A percentile compares a stretch with the other conserved stretches of the same genome.
Evolutionary conservation across 92 coral and sea anemone species (phyloP).

Genomic region (Plumapathes pennacea): DNA sequence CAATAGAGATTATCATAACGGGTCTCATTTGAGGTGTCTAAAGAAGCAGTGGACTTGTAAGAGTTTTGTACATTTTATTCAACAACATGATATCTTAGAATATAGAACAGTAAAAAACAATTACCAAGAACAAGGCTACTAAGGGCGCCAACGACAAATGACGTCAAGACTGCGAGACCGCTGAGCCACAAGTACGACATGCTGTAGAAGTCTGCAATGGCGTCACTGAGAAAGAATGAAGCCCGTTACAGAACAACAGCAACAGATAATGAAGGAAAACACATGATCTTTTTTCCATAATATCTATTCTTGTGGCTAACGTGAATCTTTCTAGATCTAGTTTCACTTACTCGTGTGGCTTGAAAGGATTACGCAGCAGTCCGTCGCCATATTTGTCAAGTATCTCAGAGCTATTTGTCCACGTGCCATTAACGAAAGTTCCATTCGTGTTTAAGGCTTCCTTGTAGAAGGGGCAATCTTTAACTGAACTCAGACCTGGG

Average conservation of each 20-base stretch:
- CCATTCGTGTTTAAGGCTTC: constrained; percentile 16
- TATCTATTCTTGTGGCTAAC: too few relatives aligned
- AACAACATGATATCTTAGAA: neutral
- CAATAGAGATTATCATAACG: too few relatives aligned
- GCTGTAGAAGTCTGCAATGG: constrained; percentile 75
- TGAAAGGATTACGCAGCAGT: constrained; percentile 51
- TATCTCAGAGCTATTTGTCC: neutral
- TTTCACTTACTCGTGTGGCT: constrained; percentile 60
- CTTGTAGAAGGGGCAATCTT: constrained; percentile 54
- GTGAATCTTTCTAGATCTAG: too few relatives aligned
- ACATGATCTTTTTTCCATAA: too few relatives aligned
- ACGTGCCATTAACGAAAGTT: constrained; percentile 18
- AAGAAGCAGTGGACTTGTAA: too few relatives aligned
- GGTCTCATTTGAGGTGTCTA: too few relatives aligned
- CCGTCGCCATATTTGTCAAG: constrained; percentile 22
- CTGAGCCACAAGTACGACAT: constrained; percentile 86
- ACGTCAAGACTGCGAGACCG: constrained; percentile 57
- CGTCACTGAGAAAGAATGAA: constrained; percentile 43
- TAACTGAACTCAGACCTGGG: constrained; percentile 70
- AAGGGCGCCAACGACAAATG: constrained; percentile 63
- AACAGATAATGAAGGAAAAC: too few relatives aligned
- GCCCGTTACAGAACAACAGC: too few relatives aligned
- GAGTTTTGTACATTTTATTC: neutral
- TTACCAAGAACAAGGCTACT: constrained; percentile 66
- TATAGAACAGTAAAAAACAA: neutral